phyloP scores from a whole-genome alignment of 2,888 invertebrate genomes.

The Platypus cylindrus region DNA sequence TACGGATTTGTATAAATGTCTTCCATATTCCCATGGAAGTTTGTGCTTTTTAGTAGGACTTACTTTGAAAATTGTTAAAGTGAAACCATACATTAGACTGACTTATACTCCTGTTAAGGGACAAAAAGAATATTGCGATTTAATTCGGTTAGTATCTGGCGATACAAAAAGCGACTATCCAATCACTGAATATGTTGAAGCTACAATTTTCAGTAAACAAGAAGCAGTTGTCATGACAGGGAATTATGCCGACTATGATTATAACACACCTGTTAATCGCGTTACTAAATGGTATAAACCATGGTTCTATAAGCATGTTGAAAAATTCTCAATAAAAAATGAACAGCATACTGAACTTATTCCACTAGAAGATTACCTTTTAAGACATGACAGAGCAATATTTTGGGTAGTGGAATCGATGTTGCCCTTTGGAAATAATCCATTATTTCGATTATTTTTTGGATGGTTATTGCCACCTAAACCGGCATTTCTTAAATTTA shows the following conservation, averaged over 20 bases:
- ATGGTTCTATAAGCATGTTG: constrained; percentile 59
- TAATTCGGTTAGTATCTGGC: constrained; percentile 47
- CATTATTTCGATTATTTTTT: constrained; percentile 45
- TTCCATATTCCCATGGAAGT: constrained; percentile 58
- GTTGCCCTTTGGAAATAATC: constrained; percentile 57
- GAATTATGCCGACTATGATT: constrained; percentile 47
- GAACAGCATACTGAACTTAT: constrained; percentile 47
- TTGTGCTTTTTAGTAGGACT: constrained; percentile 52
- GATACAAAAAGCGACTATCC: constrained; percentile 36
- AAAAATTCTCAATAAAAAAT: constrained; percentile 42
- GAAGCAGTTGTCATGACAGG: constrained; percentile 55
- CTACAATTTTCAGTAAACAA: constrained; percentile 46
- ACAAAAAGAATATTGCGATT: constrained; percentile 49
- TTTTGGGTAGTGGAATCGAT: constrained; percentile 64
- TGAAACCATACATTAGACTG: constrained; percentile 53
- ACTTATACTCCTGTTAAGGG: constrained; percentile 50
- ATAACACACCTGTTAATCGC: constrained; percentile 40
- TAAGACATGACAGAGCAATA: constrained; percentile 54
- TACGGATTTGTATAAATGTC: constrained; percentile 43
- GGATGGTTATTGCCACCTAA: constrained; percentile 60
- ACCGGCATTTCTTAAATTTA: constrained; percentile 58
- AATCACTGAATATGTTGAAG: constrained; percentile 52
- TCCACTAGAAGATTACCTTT: constrained; percentile 49
- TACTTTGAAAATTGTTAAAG: constrained; percentile 45
- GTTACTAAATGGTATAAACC: constrained; percentile 55